Evolutionary conservation across 2,888 invertebrate genomes (phyloP).

Genomic region (Barypeithes pellucidus): DNA sequence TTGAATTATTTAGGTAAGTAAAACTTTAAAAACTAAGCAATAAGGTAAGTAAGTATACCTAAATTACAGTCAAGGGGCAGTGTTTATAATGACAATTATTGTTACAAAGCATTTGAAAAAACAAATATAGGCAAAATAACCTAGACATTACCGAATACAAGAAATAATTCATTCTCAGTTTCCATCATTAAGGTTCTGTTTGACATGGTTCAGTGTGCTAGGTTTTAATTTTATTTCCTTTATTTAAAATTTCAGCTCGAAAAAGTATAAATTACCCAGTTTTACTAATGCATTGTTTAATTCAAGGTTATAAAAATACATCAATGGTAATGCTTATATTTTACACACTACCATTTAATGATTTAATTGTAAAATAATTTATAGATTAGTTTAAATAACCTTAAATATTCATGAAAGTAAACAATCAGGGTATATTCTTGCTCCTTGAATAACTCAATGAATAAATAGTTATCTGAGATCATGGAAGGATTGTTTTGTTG

Average conservation of each 20-base stretch:
- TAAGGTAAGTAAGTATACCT: too few relatives aligned
- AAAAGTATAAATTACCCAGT: background rate
- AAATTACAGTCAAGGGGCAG: too few relatives aligned
- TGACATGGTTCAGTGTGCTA: background rate
- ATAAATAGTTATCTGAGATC: slow-evolving; percentile 41
- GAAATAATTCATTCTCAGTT: too few relatives aligned
- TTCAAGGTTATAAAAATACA: slow-evolving; percentile 6
- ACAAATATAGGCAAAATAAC: too few relatives aligned
- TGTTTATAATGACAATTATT: too few relatives aligned
- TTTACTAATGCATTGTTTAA: background rate
- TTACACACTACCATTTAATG: background rate
- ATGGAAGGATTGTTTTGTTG: slow-evolving; percentile 54
- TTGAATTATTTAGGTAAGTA: too few relatives aligned
- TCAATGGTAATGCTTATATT: background rate
- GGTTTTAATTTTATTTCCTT: background rate
- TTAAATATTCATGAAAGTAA: slow-evolving; percentile 20
- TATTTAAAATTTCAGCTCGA: too few relatives aligned
- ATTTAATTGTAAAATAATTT: slow-evolving; percentile 1
- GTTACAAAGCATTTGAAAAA: too few relatives aligned
- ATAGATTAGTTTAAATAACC: background rate
- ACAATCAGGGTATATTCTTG: slow-evolving; percentile 25
- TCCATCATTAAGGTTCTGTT: too few relatives aligned
- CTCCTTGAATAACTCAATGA: slow-evolving; percentile 25
- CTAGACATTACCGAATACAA: too few relatives aligned
- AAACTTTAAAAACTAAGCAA: too few relatives aligned